These are phyloP conservation scores for Triplophysa bombifrons DNA, from an alignment of 2,797 vertebrate genomes.

Conservation along the genomic window DNA sequence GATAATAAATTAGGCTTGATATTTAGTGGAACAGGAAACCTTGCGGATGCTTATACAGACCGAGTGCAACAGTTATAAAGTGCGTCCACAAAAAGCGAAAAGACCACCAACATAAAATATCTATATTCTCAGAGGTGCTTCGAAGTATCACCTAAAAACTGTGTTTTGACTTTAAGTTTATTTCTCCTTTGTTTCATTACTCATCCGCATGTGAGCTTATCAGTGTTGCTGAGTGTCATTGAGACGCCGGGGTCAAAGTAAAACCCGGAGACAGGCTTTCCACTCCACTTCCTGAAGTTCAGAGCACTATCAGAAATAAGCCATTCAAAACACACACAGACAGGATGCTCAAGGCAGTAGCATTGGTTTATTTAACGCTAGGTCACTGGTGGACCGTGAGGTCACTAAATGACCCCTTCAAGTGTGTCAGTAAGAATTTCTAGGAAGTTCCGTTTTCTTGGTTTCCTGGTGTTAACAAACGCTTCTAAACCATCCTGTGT, in stretches of 20 bases:
- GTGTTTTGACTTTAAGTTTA: not conserved
- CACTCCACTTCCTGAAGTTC: constrained; percentile 18
- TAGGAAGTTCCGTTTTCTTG: not conserved
- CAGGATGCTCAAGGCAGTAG: not conserved
- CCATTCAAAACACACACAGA: constrained; percentile 47
- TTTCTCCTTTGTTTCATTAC: not conserved
- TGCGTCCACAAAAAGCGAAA: not conserved
- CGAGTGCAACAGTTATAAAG: not conserved
- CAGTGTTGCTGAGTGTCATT: not conserved
- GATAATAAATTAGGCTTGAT: not conserved
- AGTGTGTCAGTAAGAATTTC: not conserved
- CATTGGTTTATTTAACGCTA: constrained; percentile 14
- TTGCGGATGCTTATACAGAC: not conserved
- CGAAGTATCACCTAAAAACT: not conserved
- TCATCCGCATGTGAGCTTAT: constrained; percentile 14
- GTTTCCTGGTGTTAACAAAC: not conserved
- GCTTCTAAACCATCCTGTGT: not conserved
- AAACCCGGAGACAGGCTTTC: constrained; percentile 19
- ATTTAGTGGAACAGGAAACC: not conserved
- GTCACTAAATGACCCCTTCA: not conserved
- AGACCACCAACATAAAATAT: not conserved
- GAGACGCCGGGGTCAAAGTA: constrained; percentile 7
- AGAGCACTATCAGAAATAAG: constrained; percentile 41
- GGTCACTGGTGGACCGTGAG: not conserved
- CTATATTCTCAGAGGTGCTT: not conserved